Evolutionary conservation across 2,113 vertebrate species (phyloP).

Genomic region (Rostratula benghalensis): DNA sequence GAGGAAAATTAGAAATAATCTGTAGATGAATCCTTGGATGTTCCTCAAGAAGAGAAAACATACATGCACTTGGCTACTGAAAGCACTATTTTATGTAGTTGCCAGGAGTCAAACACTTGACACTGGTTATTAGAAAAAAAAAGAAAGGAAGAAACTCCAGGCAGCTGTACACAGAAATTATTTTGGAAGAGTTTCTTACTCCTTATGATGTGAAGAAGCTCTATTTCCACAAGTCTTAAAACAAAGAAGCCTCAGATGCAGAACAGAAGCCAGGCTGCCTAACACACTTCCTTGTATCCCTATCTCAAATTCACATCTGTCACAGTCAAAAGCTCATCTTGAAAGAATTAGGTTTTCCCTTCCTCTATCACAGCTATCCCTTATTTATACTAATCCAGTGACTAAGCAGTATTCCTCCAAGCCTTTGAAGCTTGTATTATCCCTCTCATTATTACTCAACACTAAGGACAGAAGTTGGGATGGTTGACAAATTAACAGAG

Average conservation of each 20-base stretch:
- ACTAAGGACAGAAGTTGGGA: background rate
- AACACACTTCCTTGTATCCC: background rate
- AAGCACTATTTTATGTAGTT: background rate
- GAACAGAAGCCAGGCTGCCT: background rate
- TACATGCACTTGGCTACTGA: background rate
- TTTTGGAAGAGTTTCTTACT: background rate
- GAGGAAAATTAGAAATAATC: background rate
- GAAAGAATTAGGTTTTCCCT: background rate
- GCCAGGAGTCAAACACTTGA: background rate
- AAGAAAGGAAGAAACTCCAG: background rate
- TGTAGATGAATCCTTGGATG: background rate
- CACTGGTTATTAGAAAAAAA: background rate
- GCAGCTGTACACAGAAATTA: background rate
- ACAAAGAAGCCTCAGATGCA: background rate
- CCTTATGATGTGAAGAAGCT: background rate
- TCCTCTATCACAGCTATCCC: background rate
- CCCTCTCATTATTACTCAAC: background rate
- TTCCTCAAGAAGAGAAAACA: background rate
- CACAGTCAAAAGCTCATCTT: background rate
- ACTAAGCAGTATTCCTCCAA: background rate
- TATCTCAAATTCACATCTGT: background rate
- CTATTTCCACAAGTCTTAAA: background rate
- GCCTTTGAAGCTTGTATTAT: background rate
- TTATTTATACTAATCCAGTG: conserved; percentile 2
- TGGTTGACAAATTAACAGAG: conserved; percentile 1